Percentiles rank a stretch among this genome's conserved stretches.
Evolutionary conservation across 1,140 invertebrate genomes (phyloP).

Genomic region (Ceratina australensis): DNA sequence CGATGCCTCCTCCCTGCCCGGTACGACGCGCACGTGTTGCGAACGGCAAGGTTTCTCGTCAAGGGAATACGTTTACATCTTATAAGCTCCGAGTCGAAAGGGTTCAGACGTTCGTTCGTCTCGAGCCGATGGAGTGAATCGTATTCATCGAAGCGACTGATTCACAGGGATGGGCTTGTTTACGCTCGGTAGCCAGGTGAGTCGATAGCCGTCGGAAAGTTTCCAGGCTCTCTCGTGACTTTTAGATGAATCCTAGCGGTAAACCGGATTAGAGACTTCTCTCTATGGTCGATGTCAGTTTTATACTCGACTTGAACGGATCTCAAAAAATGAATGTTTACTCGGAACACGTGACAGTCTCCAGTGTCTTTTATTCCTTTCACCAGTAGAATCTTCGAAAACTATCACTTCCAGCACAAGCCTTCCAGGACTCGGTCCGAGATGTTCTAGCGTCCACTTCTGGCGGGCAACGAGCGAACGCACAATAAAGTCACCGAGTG

Average conservation of each 20-base stretch:
- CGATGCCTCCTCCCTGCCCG: too few species aligned
- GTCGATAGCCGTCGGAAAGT: slow-evolving; percentile 28
- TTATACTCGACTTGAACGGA: neutral
- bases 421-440: too few species aligned
- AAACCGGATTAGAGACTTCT: neutral
- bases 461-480: neutral
- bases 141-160: neutral
- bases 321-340: neutral
- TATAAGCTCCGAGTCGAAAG: neutral
- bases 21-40: too few species aligned
- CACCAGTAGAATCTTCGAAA: neutral
- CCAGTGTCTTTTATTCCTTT: neutral
- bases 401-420: slow-evolving; percentile 11
- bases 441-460: neutral
- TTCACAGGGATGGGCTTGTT: too few species aligned
- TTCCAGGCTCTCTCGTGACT: neutral
- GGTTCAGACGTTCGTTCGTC: neutral
- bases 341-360: neutral
- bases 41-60: too few species aligned
- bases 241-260: neutral
- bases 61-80: neutral
- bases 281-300: neutral
- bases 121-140: neutral
- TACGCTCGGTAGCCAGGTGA: neutral
- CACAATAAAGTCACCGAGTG: neutral